Evolutionary conservation across 2,888 invertebrate genomes (phyloP).

Genomic region (Amiota mariae): DNA sequence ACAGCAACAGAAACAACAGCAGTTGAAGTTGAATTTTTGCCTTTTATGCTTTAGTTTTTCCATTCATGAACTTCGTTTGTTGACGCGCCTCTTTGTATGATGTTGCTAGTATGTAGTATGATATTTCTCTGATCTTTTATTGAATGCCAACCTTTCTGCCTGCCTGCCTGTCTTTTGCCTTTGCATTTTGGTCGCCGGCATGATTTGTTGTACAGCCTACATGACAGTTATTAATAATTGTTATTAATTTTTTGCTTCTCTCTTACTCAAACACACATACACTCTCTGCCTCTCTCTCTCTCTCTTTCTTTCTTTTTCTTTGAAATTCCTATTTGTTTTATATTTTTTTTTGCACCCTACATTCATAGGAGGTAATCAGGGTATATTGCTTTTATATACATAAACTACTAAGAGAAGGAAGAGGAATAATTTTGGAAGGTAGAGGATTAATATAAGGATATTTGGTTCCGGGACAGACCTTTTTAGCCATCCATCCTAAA

Average conservation of each 20-base stretch:
- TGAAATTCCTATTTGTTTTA: too few species aligned
- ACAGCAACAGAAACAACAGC: not conserved
- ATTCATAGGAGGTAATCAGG: too few species aligned
- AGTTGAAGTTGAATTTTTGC: not conserved
- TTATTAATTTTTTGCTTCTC: conserved; percentile 47
- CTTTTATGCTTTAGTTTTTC: conserved; percentile 6
- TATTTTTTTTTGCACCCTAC: too few species aligned
- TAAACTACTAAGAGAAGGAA: too few species aligned
- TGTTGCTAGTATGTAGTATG: not conserved
- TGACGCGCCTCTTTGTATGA: not conserved
- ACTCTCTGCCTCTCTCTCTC: too few species aligned
- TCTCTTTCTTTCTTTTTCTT: too few species aligned
- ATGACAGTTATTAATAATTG: conserved; percentile 60
- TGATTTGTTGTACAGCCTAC: conserved; percentile 55
- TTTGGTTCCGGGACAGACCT: too few species aligned
- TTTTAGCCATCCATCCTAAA: too few species aligned
- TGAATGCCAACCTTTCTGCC: not conserved
- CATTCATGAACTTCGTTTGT: not conserved
- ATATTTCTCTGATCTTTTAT: not conserved
- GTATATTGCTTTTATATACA: too few species aligned
- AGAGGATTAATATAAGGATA: too few species aligned
- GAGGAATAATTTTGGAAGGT: too few species aligned
- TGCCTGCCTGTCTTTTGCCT: not conserved
- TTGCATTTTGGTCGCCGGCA: not conserved
- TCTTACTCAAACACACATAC: too few species aligned